phyloP scores from a whole-genome alignment of 2,797 vertebrate genomes.

The Cossypha dichroa region DNA sequence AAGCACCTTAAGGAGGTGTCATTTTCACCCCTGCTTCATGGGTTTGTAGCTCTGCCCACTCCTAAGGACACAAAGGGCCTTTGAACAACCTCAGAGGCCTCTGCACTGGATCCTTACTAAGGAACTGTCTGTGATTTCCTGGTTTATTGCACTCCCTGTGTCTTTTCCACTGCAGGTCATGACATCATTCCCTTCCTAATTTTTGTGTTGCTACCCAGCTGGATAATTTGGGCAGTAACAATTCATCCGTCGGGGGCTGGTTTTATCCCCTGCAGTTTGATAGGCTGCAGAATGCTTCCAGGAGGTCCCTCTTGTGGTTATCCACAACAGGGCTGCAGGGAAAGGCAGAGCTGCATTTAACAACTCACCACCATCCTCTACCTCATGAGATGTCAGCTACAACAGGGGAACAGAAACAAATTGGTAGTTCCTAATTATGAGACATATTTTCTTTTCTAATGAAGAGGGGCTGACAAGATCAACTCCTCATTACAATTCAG shows the following conservation, averaged over 20 bases:
- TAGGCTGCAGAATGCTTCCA: not conserved
- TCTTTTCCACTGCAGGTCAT: not conserved
- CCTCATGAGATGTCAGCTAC: not conserved
- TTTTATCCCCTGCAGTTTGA: not conserved
- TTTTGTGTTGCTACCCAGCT: not conserved
- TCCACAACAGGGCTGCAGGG: not conserved
- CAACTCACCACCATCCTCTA: not conserved
- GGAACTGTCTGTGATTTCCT: not conserved
- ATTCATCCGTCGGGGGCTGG: not conserved
- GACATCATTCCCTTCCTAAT: not conserved
- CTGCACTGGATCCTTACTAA: not conserved
- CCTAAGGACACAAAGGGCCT: not conserved
- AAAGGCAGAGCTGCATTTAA: not conserved
- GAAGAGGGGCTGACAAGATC: not conserved
- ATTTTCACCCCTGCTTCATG: not conserved
- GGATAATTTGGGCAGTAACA: not conserved
- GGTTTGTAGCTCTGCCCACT: not conserved
- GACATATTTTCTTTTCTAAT: not conserved
- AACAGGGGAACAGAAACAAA: not conserved
- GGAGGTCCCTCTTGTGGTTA: slow-evolving; percentile 43
- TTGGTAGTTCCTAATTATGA: not conserved
- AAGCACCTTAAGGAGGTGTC: not conserved
- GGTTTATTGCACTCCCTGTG: not conserved
- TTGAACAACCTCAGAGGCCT: not conserved
- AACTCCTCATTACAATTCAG: not conserved